Evolutionary conservation across 1,140 invertebrate species (phyloP), one percentile per base, ranked within the genome.

Genomic region (Physella acuta): DNA sequence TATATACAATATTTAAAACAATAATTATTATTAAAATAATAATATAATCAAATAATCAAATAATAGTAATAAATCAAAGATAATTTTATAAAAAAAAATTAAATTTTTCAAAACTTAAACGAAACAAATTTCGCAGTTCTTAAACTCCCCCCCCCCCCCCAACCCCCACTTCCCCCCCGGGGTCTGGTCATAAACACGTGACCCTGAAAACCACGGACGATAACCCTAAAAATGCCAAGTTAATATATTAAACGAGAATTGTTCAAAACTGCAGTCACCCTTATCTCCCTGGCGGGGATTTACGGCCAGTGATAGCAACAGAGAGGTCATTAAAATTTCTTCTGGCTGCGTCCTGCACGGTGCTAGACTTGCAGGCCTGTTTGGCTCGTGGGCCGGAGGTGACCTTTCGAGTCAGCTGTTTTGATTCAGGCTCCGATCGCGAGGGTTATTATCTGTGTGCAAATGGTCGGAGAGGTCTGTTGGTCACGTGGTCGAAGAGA

Each of bases 241-340:
- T 58, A 33, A 58, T 58, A 58, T 58, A 58, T 58, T 58, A 58
- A 58, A 58, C 17, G 56, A 3, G 56, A 58, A 58, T 58, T 33
- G 56, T 58, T 31, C 28, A 33, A 58, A 58, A 58, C 56, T 33
- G 56, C 56, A 8, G 30, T 34, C 30, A 33, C 3, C 31, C 31
- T 58, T 58, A 58, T 58, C 56, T 58, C 56, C 36, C 28, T 58
- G 1, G 56, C 31, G 20, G 30, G 56, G 56, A 58, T 58, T 58
- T 58, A 58, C 56, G 33, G 56, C 56, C 56, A 14, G 2, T 34
- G 30, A 34, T 58, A 58, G 30, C 28, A 58, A 58, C 30, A 33
- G 31, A 31, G 31, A 16, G 16, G 28, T 58, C 56, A 33, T 58
- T 58, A 58, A 58, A 58, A 58, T 58, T 58, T 58, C 36, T 58